Evolutionary conservation across 1,140 invertebrate genomes (phyloP), one percentile per base, ranked within the genome.

Genomic region (Frieseomelitta varia): DNA sequence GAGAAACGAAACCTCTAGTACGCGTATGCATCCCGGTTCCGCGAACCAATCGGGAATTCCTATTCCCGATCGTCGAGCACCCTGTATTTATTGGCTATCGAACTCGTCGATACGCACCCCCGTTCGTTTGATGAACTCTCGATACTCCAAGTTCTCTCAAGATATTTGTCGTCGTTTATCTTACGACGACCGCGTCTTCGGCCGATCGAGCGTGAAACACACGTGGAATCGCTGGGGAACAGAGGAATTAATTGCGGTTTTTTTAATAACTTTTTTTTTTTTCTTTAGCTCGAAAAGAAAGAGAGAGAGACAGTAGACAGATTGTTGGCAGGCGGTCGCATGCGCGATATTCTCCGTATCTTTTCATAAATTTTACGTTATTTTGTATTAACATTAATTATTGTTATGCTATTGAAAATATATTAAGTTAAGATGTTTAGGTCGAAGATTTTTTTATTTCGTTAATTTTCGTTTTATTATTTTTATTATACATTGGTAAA

Each of bases 31-130:
- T 87, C 83, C 93, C 93, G 87, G 90, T 89, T 93, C 92, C 90
- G 80, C 88, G 87, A 92, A 92, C 92, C 93, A 93, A 93, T 93
- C 93, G 92, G 87, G 92, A 93, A 93, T 93, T 93, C 92, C 93
- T 93, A 92, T 92, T 93, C 88, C 90, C 92, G 87, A 93, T 92
- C 90, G 79, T 78, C 86, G 84, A 72, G 80, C 71, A 67, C 81
- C 87, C 84, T 85, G 75, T 84, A 78, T 79, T 88, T 81, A 58
- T 87, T 85, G 80, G 72, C 56, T 71, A 67, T 89, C 83, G 61
- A 73, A 80, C 51, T 47, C 30, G n/a, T 65, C 77, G 77, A 89
- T 81, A 79, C 65, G 55, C 72, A 84, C 51, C 78, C 81, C 67
- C 12, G 67, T 6, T 10, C 47, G 47, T 67, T 78, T 84, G 81